phyloP scores from a whole-genome alignment of 2,888 invertebrate genomes.

The Sinohyriopsis cumingii region DNA sequence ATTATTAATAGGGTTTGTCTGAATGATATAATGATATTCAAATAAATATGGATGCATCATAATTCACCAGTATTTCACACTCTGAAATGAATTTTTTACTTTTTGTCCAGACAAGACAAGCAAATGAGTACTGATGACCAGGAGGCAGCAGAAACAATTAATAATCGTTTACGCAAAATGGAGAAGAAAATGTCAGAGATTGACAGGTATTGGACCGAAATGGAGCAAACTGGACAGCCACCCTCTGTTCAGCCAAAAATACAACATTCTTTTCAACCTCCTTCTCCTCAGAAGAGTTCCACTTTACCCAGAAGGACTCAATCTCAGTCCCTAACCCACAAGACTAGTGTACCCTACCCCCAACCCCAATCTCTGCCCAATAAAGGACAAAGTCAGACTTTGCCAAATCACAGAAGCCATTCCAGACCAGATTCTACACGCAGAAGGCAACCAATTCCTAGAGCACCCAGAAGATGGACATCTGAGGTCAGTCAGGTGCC shows the following conservation, averaged over 20 bases:
- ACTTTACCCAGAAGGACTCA: constrained; percentile 27
- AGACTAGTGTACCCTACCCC: too few relatives aligned
- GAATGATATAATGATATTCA: too few relatives aligned
- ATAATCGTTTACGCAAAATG: constrained; percentile 57
- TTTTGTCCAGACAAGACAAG: constrained; percentile 45
- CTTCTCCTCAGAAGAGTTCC: constrained; percentile 19
- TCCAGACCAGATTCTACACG: not conserved
- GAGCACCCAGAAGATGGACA: constrained; percentile 5
- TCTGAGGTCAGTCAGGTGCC: constrained; percentile 5
- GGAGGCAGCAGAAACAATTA: constrained; percentile 58
- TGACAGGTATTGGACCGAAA: constrained; percentile 60
- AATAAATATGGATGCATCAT: too few relatives aligned
- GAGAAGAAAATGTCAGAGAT: constrained; percentile 59
- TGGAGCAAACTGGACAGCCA: constrained; percentile 48
- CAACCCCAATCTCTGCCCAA: too few relatives aligned
- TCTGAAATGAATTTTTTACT: constrained; percentile 2
- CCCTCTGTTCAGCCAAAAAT: constrained; percentile 37
- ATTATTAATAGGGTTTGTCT: too few relatives aligned
- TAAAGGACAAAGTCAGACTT: too few relatives aligned
- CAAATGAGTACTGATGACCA: constrained; percentile 55
- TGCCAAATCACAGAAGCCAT: too few relatives aligned
- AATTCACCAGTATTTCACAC: too few relatives aligned
- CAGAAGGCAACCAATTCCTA: constrained; percentile 3
- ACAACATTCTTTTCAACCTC: constrained; percentile 20
- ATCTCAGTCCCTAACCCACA: too few relatives aligned